Base-by-base conservation (phyloP, 2,888 invertebrate species). In the Drosophila maculinotata region DNA sequence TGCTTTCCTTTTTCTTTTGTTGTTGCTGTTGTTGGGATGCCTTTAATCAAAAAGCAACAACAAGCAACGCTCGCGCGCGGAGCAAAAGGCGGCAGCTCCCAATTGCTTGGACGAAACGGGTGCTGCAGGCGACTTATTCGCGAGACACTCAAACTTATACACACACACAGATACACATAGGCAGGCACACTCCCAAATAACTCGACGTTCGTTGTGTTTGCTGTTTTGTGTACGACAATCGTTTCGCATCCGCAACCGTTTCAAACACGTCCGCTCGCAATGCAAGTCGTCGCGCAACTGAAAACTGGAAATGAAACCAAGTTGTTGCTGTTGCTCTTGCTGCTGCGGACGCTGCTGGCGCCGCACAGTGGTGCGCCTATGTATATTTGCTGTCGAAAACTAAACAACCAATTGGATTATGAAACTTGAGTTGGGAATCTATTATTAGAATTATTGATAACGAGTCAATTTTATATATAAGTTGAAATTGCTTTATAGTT, bases 201-300 rank as follows among this genome's bases (percentile, higher is more conserved):
- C 51, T 73, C 78, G 72, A 62, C 77, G 77, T 57, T 71, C 44
- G 69, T 36, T 66, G 31, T 35, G 49, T 56, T 67, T 58, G 47
- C 54, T 59, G 49, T 51, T 53, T n/a, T n/a, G n/a, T 35, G 23
- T 47, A 36, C 49, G 57, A 39, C 48, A 48, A 31, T 36, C 49
- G 35, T 14, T 44, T 58, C 26, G 6, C 26, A 12, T 62, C 60
- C 69, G 56, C 28, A n/a, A 36, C 59, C 59, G 73, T 59, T 69
- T 31, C 10, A 49, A n/a, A 73, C 60, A 79, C 79, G 60, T 78
- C 76, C 75, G 47, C 70, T 73, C 80, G 77, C 81, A 74, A 76
- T 83, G 90, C 82, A 84, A 89, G 89, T 88, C 87, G 84, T 79
- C 89, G 87, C 83, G 84, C 85, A 89, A 89, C 75, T 69, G 78